Base-by-base conservation (phyloP, 2,888 invertebrate genomes). In the Brassicogethes aeneus region DNA sequence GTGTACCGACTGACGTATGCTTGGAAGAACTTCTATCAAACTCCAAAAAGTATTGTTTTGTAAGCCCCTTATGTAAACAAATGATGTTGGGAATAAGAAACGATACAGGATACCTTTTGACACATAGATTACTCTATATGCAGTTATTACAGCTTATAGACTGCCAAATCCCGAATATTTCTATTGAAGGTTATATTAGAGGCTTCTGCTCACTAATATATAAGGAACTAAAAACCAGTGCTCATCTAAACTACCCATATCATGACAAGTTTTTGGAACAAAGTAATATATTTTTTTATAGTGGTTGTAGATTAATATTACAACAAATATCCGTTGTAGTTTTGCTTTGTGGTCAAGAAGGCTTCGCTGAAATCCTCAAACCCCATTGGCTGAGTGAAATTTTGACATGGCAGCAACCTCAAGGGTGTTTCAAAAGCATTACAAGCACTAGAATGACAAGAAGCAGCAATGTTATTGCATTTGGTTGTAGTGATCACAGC, bases 341-440 rank as follows among this genome's bases (percentile, higher is more conserved):
- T 41, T 54, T 66, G 16, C 50, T 74, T 2, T 74, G 74, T 47
- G 71, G 72, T 1, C 62, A 69, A 51, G 69, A 70, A 53, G 73
- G 72, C 10, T 71, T 61, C 46, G 44, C 56, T 1, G 70, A 73
- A 43, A 72, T 73, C 51, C 47, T 66, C 1, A 51, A 54, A 13
- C 40, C 48, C 3, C 57, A 55, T 34, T 71, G 69, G 59, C 54
- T 62, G 13, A 48, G 56, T 7, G 44, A 60, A 36, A 60, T 72
- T 14, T 41, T 69, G 3, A 51, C 52, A 7, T 72, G 70, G 71
- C 65, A 68, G 44, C 60, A 59, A 32, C 40, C 53, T 1, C 49
- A 58, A 17, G 71, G 70, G 2, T 72, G 72, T 47, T 72, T 58
- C 42, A 59, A 50, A 40, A 50, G 47, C 35, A 17, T 44, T 34